A percentile compares a stretch with the other conserved stretches of the same genome.
Evolutionary conservation across 2,888 invertebrate genomes (phyloP).

Genomic region (Cerastoderma edule): DNA sequence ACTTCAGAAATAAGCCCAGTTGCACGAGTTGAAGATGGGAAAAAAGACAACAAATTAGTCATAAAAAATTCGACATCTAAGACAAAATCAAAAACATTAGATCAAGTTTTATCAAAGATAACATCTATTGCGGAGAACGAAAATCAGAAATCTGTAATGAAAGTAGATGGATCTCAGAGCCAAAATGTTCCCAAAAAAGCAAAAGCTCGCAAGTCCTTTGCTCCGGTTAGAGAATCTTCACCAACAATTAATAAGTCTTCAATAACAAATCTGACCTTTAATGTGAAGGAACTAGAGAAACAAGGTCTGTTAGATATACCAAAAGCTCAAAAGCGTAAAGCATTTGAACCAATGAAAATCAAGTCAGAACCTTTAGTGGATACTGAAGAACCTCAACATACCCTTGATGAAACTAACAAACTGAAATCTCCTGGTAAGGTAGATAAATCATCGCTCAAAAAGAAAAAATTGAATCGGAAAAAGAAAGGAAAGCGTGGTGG

Average conservation of each 20-base stretch:
- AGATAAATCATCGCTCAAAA: constrained; percentile 51
- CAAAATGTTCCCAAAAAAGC: constrained; percentile 41
- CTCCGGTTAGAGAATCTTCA: constrained; percentile 20
- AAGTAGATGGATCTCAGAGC: neutral
- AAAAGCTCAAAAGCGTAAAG: constrained; percentile 54
- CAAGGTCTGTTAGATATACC: constrained; percentile 59
- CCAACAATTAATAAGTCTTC: constrained; percentile 33
- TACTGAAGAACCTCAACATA: neutral
- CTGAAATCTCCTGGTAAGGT: constrained; percentile 42
- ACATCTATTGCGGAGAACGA: constrained; percentile 47
- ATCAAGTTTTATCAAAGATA: constrained; percentile 52
- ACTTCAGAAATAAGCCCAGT: neutral
- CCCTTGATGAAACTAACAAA: neutral
- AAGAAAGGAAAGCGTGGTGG: constrained; percentile 56
- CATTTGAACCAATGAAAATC: constrained; percentile 58
- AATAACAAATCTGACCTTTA: constrained; percentile 57
- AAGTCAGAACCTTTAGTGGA: constrained; percentile 31
- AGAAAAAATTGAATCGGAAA: constrained; percentile 42
- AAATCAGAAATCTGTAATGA: constrained; percentile 7
- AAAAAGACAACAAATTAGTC: neutral
- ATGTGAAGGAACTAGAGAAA: constrained; percentile 62
- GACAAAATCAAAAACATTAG: constrained; percentile 44
- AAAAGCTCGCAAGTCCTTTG: constrained; percentile 56
- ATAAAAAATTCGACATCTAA: neutral
- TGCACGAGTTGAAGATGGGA: neutral